These are phyloP conservation scores for Oryctes rhinoceros DNA, from an alignment of 1,140 invertebrate genomes.

Conservation along the genomic window DNA sequence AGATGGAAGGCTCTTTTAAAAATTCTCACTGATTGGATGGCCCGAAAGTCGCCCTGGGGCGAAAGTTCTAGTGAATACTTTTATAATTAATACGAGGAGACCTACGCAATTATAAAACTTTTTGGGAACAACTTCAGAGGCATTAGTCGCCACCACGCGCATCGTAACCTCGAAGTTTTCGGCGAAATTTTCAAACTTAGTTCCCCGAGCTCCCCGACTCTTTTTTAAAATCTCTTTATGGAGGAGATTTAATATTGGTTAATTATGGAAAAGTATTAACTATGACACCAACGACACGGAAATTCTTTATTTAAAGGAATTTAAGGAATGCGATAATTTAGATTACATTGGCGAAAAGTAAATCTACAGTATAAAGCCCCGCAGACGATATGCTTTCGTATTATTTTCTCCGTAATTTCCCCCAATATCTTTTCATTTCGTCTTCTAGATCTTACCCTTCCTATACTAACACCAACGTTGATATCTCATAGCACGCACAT, in stretches of 20 bases:
- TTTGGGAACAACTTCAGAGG: conserved; percentile 22
- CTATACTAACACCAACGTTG: not conserved
- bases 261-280: not conserved
- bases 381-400: too few relatives aligned
- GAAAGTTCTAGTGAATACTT: conserved; percentile 29
- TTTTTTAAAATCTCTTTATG: conserved; percentile 2
- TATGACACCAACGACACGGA: too few relatives aligned
- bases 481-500: not conserved
- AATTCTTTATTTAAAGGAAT: too few relatives aligned
- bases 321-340: too few relatives aligned
- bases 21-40: conserved; percentile 15
- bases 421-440: not conserved
- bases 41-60: conserved; percentile 13
- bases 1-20: not conserved
- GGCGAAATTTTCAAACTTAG: conserved; percentile 1
- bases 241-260: not conserved
- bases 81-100: conserved; percentile 36
- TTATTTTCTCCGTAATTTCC: too few relatives aligned
- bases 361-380: too few relatives aligned
- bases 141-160: not conserved
- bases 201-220: not conserved
- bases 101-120: conserved; percentile 35
- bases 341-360: too few relatives aligned
- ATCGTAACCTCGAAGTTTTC: not conserved
- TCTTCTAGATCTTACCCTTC: not conserved